Base-by-base conservation (phyloP, 1,140 invertebrate genomes). In the Drosophila lowei region DNA sequence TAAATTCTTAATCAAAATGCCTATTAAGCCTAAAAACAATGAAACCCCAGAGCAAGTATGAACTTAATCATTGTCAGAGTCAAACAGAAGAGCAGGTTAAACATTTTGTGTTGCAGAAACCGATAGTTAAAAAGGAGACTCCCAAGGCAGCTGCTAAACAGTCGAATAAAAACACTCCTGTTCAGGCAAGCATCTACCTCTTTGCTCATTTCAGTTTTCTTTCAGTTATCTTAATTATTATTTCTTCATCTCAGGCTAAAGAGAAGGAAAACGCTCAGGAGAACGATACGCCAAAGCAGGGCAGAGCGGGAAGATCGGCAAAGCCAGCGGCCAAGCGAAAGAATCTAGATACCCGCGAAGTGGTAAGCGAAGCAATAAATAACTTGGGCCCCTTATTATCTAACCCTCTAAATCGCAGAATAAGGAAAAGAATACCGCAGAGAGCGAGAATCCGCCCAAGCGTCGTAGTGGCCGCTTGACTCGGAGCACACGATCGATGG, bases 361-460 rank as follows among this genome's bases (percentile, higher is more conserved):
- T 61, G 43, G 81, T 88, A 57, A 75, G 58, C 34, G 11, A n/a
- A 11, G 5, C 9, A 9, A 16, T 6, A 1, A n/a, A 30, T 2
- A 16, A 3, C 13, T 16, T 47, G 1, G 21, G 6, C 8, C 8
- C 30, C 8, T 30, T 8, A 30, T 9, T 30, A 9, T 13, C 16
- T 3, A 34, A 18, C 3, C 6, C 11, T 34, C 4, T 54, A 6
- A 2, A 11, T 15, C 53, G 1, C 21, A 86, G 83, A 53, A 34
- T 2, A 65, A 63, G 9, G 62, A 81, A 2, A 81, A 78, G 16
- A 47, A 67, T 23, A 50, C 54, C 1, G 42, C 21, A 0, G 78
- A 83, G 6, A 50, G 30, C 2, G 90, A 91, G 11, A 90, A 91
- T 48, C 90, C 90, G 2, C 80, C 90, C 1, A 91, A 90, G 38